These are phyloP conservation scores for Anneissia japonica DNA, from an alignment of 35 echinoderm and acorn worm species.

Conservation along the genomic window DNA sequence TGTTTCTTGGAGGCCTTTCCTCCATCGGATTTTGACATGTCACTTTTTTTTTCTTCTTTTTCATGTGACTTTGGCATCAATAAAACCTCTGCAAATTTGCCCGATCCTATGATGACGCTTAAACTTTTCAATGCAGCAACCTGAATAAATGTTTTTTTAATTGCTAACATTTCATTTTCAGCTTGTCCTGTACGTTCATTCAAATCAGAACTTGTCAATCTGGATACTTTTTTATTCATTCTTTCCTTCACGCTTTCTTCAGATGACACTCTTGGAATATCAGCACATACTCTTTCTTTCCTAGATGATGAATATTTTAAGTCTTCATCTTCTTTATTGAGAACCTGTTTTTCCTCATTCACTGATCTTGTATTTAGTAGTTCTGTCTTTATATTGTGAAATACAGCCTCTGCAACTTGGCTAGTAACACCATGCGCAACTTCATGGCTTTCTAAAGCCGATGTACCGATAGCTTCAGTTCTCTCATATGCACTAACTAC, in stretches of 20 bases:
- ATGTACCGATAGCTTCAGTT: neutral
- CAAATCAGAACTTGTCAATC: constrained; percentile 4
- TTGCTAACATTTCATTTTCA: constrained; percentile 43
- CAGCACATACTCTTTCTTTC: neutral
- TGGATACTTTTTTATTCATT: constrained; percentile 6
- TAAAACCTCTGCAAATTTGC: constrained; percentile 87
- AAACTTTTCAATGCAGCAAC: constrained; percentile 74
- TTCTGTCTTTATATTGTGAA: neutral
- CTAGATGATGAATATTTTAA: neutral
- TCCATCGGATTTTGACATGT: neutral
- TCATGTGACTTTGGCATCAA: constrained; percentile 42
- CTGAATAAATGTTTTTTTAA: constrained; percentile 49
- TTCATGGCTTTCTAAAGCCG: neutral
- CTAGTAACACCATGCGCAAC: neutral
- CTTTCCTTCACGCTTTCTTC: neutral
- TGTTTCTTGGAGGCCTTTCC: neutral
- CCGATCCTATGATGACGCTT: constrained; percentile 70
- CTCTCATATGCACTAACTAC: neutral
- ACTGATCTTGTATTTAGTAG: constrained; percentile 10
- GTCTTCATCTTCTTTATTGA: neutral
- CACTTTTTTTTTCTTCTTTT: too few species aligned
- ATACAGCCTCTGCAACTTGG: neutral
- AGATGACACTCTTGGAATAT: neutral
- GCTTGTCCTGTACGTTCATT: constrained; percentile 38
- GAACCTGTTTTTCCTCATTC: constrained; percentile 46